Base-by-base conservation (phyloP, 2,888 invertebrate genomes). In the Drosophila buzzatii region DNA sequence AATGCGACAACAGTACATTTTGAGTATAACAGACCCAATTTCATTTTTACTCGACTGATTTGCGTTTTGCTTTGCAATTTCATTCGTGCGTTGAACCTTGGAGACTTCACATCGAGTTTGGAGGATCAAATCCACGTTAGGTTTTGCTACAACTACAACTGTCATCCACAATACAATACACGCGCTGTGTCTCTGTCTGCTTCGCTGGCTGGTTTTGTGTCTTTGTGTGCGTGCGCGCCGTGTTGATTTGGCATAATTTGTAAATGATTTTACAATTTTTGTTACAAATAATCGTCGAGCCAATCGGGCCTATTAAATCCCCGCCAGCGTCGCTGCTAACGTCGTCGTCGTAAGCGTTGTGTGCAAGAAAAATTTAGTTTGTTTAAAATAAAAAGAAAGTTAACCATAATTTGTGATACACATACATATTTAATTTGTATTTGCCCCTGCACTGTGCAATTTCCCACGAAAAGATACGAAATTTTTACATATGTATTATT, bases 41-140 rank as follows among this genome's bases (percentile, higher is more conserved):
- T 70, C 53, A 87, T 75, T 89, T 90, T 79, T 60, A 70, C 66
- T 73, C 70, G 76, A 70, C 64, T 69, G 76, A 67, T 67, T 77
- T 72, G 79, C 79, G 74, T 70, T 70, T 66, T 70, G 66, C 79
- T 74, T 79, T 70, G 56, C 23, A 45, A 63, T 74, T 79, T 77
- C 74, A 77, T 77, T 77, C 76, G 76, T 77, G 76, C 76, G 75
- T 77, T 77, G 76, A 77, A 77, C 76, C 91, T 92, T 92, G 92
- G 91, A 92, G 92, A 92, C 92, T 92, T 92, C 92, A 90, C 89
- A 85, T 91, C 89, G 85, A 81, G 86, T 79, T 90, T 91, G 92
- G 91, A 92, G 92, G 91, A 91, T 92, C 91, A 92, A 91, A 91
- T 92, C 91, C 92, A 92, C 92, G 90, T 92, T 88, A 79, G 81